Base-by-base conservation (phyloP, 2,797 vertebrate species). In the Mormyrus proboscirostris region DNA sequence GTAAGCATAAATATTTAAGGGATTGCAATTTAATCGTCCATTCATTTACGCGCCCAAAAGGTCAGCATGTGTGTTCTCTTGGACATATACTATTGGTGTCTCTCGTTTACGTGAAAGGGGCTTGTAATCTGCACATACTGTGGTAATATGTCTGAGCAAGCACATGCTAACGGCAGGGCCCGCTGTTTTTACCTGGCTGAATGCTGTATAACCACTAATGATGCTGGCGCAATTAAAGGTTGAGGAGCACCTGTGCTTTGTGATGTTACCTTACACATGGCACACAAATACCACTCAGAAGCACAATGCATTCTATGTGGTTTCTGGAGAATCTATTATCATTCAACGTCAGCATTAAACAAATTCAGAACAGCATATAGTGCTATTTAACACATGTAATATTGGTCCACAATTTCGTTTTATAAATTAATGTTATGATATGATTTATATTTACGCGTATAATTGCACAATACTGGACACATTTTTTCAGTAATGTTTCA, bases 21-120 rank as follows among this genome's bases (percentile, higher is more conserved):
- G 41, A 85, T 25, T 85, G 49, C 41, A 8, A 85, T 85, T 85
- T 85, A 85, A 85, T 85, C 22, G 44, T 29, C 44, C 49, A 51
- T 85, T 85, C n/a, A 85, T 51, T 85, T 85, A 85, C 44, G 29
- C 19, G 10, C 49, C 44, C 22, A 12, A 85, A 85, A 49, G 49
- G 44, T 50, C 82, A 51, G 49, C 29, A 85, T 29, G n/a, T 85
- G 76, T 82, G 76, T 82, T 82, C 76, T 82, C 76, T 82, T 82
- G 41, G 76, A 19, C 76, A 82, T 47, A 19, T 82, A 82, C 76
- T n/a, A 7, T 47, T 47, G 41, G 76, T 22, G 76, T 7, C 76
- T 73, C 41, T 82, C 76, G 41, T 44, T 82, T 47, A 82, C 73
- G 19, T n/a, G 76, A 82, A 47, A n/a, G 41, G 76, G 41, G 6